These are phyloP conservation scores for Drosophila conformis DNA, from an alignment of 2,888 invertebrate genomes.

Conservation along the genomic window DNA sequence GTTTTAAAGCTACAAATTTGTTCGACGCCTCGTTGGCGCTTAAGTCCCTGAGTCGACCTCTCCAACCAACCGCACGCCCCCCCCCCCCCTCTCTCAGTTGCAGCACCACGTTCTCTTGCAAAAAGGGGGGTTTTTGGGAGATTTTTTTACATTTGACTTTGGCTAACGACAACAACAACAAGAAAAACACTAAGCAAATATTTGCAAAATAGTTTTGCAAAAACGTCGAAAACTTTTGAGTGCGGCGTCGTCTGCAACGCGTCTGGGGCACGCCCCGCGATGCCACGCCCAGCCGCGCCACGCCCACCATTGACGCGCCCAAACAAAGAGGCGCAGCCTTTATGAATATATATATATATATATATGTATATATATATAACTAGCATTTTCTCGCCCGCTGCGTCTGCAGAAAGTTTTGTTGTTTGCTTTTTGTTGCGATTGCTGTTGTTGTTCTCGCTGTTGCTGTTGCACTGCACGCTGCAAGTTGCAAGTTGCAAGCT, in stretches of 20 bases:
- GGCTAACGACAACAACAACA: slow-evolving; percentile 23
- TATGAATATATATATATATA: slow-evolving; percentile 38
- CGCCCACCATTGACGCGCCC: slow-evolving; percentile 42
- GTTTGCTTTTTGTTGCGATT: slow-evolving; percentile 8
- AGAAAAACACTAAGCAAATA: slow-evolving; percentile 65
- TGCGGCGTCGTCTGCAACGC: slow-evolving; percentile 61
- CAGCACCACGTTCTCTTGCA: background rate
- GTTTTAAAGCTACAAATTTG: slow-evolving; percentile 69
- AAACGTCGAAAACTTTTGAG: slow-evolving; percentile 44
- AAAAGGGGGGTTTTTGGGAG: background rate
- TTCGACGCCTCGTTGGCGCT: slow-evolving; percentile 63
- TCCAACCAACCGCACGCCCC: background rate
- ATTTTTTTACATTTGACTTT: slow-evolving; percentile 55
- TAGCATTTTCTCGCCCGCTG: slow-evolving; percentile 31
- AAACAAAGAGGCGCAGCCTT: slow-evolving; percentile 42
- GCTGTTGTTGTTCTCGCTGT: slow-evolving; percentile 4
- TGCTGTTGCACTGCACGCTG: slow-evolving; percentile 6
- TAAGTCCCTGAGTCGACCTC: slow-evolving; percentile 25
- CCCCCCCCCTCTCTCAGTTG: background rate
- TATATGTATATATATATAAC: slow-evolving; percentile 2
- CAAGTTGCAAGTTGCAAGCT: background rate
- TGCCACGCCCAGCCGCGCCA: slow-evolving; percentile 13
- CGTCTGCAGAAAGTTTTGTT: slow-evolving; percentile 4
- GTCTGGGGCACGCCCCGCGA: slow-evolving; percentile 50
- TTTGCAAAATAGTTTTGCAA: slow-evolving; percentile 72